Evolutionary conservation across 2,113 vertebrate species (phyloP).

Genomic region (Mastomys coucha): DNA sequence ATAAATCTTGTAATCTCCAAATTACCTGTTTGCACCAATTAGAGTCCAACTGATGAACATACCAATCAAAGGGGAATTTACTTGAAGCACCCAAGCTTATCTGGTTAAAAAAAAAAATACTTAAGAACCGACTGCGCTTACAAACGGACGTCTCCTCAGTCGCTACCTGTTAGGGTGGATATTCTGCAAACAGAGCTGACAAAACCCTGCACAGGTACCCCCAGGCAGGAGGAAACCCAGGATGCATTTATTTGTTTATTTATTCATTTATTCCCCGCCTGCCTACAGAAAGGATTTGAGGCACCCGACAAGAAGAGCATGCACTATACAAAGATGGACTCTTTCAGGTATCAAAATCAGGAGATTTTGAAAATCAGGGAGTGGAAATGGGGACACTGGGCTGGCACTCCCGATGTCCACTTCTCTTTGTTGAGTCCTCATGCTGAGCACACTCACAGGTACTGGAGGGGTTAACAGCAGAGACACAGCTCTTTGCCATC

Average conservation of each 20-base stretch:
- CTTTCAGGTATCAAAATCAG: neutral
- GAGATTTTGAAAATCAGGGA: neutral
- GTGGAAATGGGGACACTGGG: neutral
- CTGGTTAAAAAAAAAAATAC: slow-evolving; percentile 50
- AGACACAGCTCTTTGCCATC: neutral
- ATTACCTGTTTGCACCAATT: slow-evolving; percentile 89
- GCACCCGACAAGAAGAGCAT: slow-evolving; percentile 55
- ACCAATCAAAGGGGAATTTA: slow-evolving; percentile 86
- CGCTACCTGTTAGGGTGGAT: neutral
- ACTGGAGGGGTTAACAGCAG: neutral
- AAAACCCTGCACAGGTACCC: slow-evolving; percentile 52
- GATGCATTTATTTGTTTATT: slow-evolving; percentile 76
- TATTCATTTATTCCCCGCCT: slow-evolving; percentile 78
- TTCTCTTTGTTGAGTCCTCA: neutral
- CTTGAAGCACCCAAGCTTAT: slow-evolving; percentile 79
- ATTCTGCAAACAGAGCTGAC: slow-evolving; percentile 65
- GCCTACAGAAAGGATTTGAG: slow-evolving; percentile 65
- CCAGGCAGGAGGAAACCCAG: slow-evolving; percentile 61
- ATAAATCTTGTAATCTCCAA: slow-evolving; percentile 89
- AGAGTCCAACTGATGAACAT: slow-evolving; percentile 87
- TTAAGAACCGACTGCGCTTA: slow-evolving; percentile 31
- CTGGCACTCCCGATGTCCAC: neutral
- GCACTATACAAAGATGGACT: neutral
- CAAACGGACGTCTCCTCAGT: slow-evolving; percentile 58
- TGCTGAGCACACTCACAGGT: neutral